Evolutionary conservation across 2,113 vertebrate species (phyloP).

Genomic region (Oreochromis tanganicae): DNA sequence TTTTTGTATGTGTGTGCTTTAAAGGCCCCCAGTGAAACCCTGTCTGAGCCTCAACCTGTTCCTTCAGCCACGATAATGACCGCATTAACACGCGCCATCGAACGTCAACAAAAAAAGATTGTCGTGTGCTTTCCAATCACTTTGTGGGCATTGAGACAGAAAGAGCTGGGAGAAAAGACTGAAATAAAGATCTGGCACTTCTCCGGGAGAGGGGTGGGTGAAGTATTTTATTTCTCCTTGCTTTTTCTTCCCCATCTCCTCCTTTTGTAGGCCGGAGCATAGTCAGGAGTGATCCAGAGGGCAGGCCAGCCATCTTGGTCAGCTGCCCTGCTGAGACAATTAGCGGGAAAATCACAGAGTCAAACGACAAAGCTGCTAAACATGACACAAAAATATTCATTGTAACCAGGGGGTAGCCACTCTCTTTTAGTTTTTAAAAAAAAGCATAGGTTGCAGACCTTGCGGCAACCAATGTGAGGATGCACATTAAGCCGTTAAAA

Average conservation of each 20-base stretch:
- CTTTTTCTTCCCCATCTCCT: slow-evolving; percentile 44
- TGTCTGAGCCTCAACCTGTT: slow-evolving; percentile 96
- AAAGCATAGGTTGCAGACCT: not conserved
- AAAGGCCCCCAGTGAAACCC: slow-evolving; percentile 86
- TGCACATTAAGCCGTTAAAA: not conserved
- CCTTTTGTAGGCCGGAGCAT: slow-evolving; percentile 46
- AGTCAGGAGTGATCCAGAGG: slow-evolving; percentile 79
- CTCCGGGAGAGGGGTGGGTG: slow-evolving; percentile 67
- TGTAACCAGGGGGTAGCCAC: not conserved
- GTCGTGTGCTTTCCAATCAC: slow-evolving; percentile 90
- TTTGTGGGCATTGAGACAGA: slow-evolving; percentile 71
- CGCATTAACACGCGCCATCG: slow-evolving; percentile 96
- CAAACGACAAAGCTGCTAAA: slow-evolving; percentile 73
- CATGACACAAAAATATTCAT: slow-evolving; percentile 30
- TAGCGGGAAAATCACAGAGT: slow-evolving; percentile 88
- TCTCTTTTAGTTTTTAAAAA: not conserved
- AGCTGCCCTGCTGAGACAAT: slow-evolving; percentile 95
- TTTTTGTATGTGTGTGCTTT: slow-evolving; percentile 56
- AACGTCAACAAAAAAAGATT: slow-evolving; percentile 89
- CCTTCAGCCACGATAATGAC: slow-evolving; percentile 91
- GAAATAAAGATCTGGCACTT: slow-evolving; percentile 78
- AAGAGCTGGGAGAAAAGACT: slow-evolving; percentile 50
- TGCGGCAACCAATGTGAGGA: not conserved
- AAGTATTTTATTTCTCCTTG: slow-evolving; percentile 64
- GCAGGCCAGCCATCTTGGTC: slow-evolving; percentile 75